phyloP scores from a whole-genome alignment of 2,888 invertebrate genomes.

The Polydrusus tereticollis region DNA sequence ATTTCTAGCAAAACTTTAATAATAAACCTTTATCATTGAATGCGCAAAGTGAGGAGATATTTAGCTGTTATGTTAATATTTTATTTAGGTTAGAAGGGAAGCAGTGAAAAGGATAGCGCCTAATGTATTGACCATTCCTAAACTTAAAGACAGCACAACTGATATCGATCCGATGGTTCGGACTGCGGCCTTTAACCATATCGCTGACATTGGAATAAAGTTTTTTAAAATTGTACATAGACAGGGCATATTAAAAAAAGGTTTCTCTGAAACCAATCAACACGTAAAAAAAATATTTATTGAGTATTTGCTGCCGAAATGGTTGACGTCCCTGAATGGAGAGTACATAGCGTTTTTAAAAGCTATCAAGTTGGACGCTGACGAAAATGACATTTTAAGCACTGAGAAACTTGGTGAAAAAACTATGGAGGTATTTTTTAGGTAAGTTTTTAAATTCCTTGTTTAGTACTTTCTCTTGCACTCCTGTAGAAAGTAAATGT shows the following conservation, averaged over 20 bases:
- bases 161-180: conserved; percentile 68
- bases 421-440: conserved; percentile 70
- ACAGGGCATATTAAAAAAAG: conserved; percentile 73
- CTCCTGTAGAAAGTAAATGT: too few relatives aligned
- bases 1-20: too few relatives aligned
- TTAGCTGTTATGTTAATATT: not conserved
- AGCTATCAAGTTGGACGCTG: conserved; percentile 80
- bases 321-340: conserved; percentile 80
- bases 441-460: conserved; percentile 66
- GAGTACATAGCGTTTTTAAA: conserved; percentile 78
- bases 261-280: conserved; percentile 74
- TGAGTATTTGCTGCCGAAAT: conserved; percentile 75
- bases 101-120: conserved; percentile 56
- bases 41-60: too few relatives aligned
- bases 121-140: conserved; percentile 50
- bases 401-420: conserved; percentile 70
- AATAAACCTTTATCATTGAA: too few relatives aligned
- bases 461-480: too few relatives aligned
- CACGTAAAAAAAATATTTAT: conserved; percentile 68
- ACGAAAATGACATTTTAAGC: conserved; percentile 74
- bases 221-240: conserved; percentile 75
- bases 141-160: conserved; percentile 74
- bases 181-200: conserved; percentile 29
- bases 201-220: conserved; percentile 38
- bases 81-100: conserved; percentile 55